A percentile compares a stretch with the other conserved stretches of the same genome.
phyloP scores from a whole-genome alignment of 2,888 invertebrate genomes.

The Papilio demoleus region DNA sequence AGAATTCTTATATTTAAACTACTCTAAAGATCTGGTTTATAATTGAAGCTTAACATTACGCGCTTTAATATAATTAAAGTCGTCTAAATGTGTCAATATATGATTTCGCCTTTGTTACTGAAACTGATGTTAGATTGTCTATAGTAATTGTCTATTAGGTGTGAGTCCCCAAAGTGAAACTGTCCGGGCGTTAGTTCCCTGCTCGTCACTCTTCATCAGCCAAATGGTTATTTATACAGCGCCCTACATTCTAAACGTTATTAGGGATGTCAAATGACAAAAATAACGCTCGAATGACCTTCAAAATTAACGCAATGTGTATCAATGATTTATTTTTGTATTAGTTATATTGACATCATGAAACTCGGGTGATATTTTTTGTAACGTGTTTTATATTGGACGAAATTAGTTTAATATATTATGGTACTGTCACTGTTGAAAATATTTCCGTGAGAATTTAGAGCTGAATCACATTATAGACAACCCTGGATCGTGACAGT shows the following conservation, averaged over 20 bases:
- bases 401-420: background rate
- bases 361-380: background rate
- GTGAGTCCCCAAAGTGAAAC: slow-evolving; percentile 53
- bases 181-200: slow-evolving; percentile 60
- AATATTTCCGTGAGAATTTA: no score
- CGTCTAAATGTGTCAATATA: no score
- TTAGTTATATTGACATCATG: background rate
- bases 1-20: no score
- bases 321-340: background rate
- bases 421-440: no score
- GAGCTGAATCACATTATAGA: no score
- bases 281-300: slow-evolving; percentile 24
- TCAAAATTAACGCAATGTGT: background rate
- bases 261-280: slow-evolving; percentile 58
- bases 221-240: slow-evolving; percentile 65
- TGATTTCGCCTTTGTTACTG: slow-evolving; percentile 26
- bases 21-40: no score
- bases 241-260: slow-evolving; percentile 63
- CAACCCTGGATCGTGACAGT: background rate
- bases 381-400: background rate
- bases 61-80: no score
- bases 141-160: slow-evolving; percentile 60
- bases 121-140: slow-evolving; percentile 43
- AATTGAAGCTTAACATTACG: no score
- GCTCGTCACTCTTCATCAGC: slow-evolving; percentile 71